Base-by-base conservation (phyloP, 2,113 vertebrate species). In the Marmota flaviventris region DNA sequence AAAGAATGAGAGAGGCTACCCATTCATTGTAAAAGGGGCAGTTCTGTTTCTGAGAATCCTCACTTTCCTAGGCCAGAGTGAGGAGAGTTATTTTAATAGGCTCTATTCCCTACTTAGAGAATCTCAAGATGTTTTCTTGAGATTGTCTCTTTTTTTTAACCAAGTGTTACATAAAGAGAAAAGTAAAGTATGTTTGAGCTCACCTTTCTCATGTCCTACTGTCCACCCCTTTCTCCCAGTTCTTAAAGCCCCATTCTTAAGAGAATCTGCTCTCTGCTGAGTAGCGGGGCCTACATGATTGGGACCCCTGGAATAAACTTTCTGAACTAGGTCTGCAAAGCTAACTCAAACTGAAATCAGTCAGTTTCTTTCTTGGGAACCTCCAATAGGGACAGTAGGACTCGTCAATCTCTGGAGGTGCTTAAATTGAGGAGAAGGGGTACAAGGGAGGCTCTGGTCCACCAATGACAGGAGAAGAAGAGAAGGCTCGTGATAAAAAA, bases 401-500 rank as follows among this genome's bases (percentile, higher is more conserved):
- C 51, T 70, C 76, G 18, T 82, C 51, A 72, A 25, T 70, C 45
- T 89, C 22, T 72, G 53, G 17, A 16, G 58, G 51, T 39, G n/a
- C 34, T 95, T 94, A 77, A 86, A 78, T 14, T 34, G 9, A 78
- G 24, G 42, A 67, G 16, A 89, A 92, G 32, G 25, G 29, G 14
- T 53, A 2, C 17, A 72, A 39, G 58, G 90, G 58, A 78, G 32
- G 10, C 18, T 32, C 82, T 77, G 89, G 67, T 8, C 69, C 51
- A 83, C 29, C 22, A 82, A 82, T 78, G 1, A 63, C 51, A 94
- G 22, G 61, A 88, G 53, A 82, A 67, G 18, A 45, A 27, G 34
- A 78, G 78, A 95, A 92, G 67, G 85, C 72, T 87, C n/a, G 37
- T 87, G 63, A 93, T 37, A 20, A 48, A 45, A 16, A 92, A 22